Conservation (phyloP, 2,113 vertebrate genomes). For the Calypte anna region DNA sequence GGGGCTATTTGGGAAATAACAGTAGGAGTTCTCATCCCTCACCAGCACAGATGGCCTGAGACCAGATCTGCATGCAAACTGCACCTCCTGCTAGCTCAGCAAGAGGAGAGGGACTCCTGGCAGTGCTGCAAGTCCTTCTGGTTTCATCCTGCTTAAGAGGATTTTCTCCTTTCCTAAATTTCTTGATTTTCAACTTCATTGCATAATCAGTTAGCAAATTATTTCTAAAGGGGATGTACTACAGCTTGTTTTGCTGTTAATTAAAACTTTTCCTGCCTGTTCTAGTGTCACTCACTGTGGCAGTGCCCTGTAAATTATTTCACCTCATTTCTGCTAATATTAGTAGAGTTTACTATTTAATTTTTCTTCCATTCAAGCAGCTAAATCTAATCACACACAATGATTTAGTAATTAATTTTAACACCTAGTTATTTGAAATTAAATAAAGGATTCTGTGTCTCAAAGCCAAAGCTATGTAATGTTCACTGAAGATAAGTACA, state of each 20-base stretch:
- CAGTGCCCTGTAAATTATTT: not conserved
- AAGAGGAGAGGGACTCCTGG: constrained; percentile 3
- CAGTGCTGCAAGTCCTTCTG: constrained; percentile 34
- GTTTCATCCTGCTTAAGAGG: constrained; percentile 58
- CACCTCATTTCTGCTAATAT: not conserved
- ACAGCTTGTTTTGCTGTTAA: constrained; percentile 23
- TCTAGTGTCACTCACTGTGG: not conserved
- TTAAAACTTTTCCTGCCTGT: not conserved
- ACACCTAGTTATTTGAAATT: constrained; percentile 21
- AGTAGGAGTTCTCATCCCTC: not conserved
- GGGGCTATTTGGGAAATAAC: not conserved
- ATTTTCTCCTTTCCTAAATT: constrained; percentile 50
- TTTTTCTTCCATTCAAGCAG: not conserved
- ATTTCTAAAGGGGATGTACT: constrained; percentile 17
- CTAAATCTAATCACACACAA: not conserved
- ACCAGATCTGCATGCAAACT: constrained; percentile 5
- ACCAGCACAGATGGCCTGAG: constrained; percentile 15
- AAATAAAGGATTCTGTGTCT: not conserved
- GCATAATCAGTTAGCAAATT: constrained; percentile 46
- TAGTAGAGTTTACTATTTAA: not conserved
- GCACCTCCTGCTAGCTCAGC: not conserved
- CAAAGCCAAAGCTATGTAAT: not conserved
- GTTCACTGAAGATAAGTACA: not conserved
- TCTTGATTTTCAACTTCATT: constrained; percentile 56
- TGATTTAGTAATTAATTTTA: not conserved